Evolutionary conservation across 2,888 invertebrate genomes (phyloP), one percentile per base, ranked within the genome.

Genomic region (Drosophila recens): DNA sequence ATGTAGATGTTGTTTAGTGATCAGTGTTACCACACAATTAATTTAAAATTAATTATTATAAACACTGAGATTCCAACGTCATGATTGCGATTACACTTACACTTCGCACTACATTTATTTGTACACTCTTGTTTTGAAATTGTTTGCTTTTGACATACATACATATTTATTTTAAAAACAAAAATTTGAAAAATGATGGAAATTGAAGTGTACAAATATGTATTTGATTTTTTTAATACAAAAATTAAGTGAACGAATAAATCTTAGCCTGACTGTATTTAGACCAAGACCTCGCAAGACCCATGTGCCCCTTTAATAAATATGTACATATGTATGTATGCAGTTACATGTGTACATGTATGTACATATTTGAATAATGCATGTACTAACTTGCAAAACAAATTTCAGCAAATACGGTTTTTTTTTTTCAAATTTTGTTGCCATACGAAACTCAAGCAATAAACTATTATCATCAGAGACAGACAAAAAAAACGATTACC

Each of bases 11-110:
- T 30, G 33, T 20, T 23, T 20, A 36, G 4, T 20, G 27, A 13
- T 52, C 76, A 76, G 76, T 79, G 80, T 70, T 71, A 38, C 58
- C 64, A 54, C 45, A 63, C 13, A 34, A 36, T 40, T 23, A 43
- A 33, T 63, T 63, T 42, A 9, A 49, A 56, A 58, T 57, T 45
- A 51, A 61, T 38, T 42, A 40, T 4, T 57, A 46, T 38, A 40
- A 57, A 33, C 13, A 20, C 46, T 20, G 23, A 23, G 11, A 40
- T 23, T 40, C 45, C 49, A 57, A 17, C 36, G 76, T 61, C 63
- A 66, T 45, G 56, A 2, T 27, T 36, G 48, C 36, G 46, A 66
- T 61, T 61, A 42, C 46, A 75, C 62, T 64, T 46, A 49, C 62
- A 66, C 23, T 45, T 2, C 6, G n/a, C 38, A n/a, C 8, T 2